Evolutionary conservation across 2,113 vertebrate genomes (phyloP).

Genomic region (Eupsittula cactorum): DNA sequence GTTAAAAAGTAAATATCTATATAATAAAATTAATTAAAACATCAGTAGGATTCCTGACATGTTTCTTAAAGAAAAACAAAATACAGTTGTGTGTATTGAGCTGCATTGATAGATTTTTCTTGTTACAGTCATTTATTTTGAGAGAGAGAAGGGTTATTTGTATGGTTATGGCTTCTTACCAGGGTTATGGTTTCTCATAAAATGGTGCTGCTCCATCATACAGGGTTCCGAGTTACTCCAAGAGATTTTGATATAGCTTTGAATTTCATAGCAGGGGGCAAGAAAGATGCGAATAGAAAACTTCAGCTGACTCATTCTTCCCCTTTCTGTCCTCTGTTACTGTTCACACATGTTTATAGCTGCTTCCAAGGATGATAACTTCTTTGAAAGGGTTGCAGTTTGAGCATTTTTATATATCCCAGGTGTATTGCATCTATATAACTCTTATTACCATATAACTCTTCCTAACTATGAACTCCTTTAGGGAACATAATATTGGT

Average conservation of each 20-base stretch:
- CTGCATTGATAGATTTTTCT: background rate
- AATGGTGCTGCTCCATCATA: background rate
- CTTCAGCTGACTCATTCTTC: constrained; percentile 1
- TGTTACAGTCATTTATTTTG: background rate
- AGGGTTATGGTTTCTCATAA: constrained; percentile 19
- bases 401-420: constrained; percentile 44
- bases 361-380: constrained; percentile 46
- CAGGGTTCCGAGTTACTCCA: background rate
- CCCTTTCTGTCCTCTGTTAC: background rate
- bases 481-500: constrained; percentile 30
- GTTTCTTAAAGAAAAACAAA: constrained; percentile 25
- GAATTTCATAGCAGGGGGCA: background rate
- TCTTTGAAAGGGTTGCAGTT: constrained; percentile 46
- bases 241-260: background rate
- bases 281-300: background rate
- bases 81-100: background rate
- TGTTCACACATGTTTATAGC: constrained; percentile 45
- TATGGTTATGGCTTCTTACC: background rate
- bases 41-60: background rate
- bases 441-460: constrained; percentile 64
- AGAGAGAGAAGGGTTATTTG: background rate
- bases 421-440: constrained; percentile 56
- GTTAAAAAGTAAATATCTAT: constrained; percentile 21
- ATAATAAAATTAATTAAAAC: constrained; percentile 24
- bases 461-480: constrained; percentile 53